Evolutionary conservation across 2,113 vertebrate species (phyloP).

Genomic region (Nymphicus hollandicus): DNA sequence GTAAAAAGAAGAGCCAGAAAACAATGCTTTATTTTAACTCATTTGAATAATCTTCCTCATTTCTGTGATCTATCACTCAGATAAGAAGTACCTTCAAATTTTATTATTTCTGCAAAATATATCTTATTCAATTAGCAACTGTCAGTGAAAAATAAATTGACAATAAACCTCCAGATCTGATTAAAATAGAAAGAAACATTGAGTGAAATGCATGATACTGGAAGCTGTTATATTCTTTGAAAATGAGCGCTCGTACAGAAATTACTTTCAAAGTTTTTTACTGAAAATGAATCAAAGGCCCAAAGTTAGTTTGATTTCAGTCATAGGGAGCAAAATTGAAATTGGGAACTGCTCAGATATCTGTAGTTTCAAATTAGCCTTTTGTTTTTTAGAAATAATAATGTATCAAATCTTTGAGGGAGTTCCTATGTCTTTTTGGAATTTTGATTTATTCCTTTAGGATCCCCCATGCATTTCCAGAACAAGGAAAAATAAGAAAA

Average conservation of each 20-base stretch:
- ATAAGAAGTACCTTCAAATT: constrained; percentile 9
- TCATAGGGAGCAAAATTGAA: not conserved
- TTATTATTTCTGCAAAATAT: constrained; percentile 40
- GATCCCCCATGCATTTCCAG: not conserved
- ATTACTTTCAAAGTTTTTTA: constrained; percentile 21
- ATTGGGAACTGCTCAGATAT: not conserved
- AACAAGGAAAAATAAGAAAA: not conserved
- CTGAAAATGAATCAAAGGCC: not conserved
- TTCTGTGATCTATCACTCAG: constrained; percentile 40
- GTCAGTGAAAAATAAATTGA: not conserved
- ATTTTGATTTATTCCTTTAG: not conserved
- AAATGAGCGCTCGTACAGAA: constrained; percentile 37
- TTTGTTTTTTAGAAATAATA: constrained; percentile 15
- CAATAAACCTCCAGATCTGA: constrained; percentile 27
- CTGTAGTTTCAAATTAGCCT: not conserved
- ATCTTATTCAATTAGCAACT: constrained; percentile 35
- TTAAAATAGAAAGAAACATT: constrained; percentile 2
- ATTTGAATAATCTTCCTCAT: constrained; percentile 34
- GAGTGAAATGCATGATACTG: not conserved
- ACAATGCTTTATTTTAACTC: constrained; percentile 10
- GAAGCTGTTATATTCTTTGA: constrained; percentile 26
- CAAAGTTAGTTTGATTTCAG: constrained; percentile 20
- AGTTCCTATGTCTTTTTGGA: not conserved
- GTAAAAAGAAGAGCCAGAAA: not conserved
- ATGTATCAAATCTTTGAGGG: not conserved